phyloP scores from a whole-genome alignment of 2,888 invertebrate species.

The Diadegma fenestrale region DNA sequence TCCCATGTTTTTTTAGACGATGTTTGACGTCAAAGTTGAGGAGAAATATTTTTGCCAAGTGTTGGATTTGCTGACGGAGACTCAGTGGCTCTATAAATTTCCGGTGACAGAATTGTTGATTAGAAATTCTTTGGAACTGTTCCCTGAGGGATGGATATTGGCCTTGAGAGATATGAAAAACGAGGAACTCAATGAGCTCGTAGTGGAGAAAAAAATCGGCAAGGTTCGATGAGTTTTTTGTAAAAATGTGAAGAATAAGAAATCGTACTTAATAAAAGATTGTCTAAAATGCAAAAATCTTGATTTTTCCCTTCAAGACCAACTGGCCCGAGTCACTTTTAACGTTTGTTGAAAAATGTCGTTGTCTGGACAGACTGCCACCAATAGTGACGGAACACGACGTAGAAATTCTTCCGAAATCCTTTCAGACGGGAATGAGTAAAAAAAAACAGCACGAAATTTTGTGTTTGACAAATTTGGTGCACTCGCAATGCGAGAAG shows the following conservation, averaged over 20 bases:
- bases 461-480: slow-evolving; percentile 86
- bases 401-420: slow-evolving; percentile 76
- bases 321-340: slow-evolving; percentile 84
- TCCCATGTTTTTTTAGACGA: slow-evolving; percentile 36
- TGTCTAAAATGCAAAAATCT: background rate
- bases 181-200: slow-evolving; percentile 85
- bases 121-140: slow-evolving; percentile 86
- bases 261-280: background rate
- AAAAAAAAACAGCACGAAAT: slow-evolving; percentile 91
- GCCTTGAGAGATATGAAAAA: slow-evolving; percentile 84
- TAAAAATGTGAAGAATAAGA: too few relatives aligned
- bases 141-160: slow-evolving; percentile 86
- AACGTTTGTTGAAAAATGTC: slow-evolving; percentile 81
- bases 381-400: slow-evolving; percentile 13
- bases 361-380: slow-evolving; percentile 79
- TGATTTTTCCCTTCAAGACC: slow-evolving; percentile 74
- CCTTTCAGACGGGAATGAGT: slow-evolving; percentile 84
- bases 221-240: slow-evolving; percentile 72
- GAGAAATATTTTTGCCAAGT: slow-evolving; percentile 87
- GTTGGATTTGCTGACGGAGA: slow-evolving; percentile 87
- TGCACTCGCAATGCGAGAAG: slow-evolving; percentile 86
- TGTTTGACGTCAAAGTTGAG: slow-evolving; percentile 44
- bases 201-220: slow-evolving; percentile 71
- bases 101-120: slow-evolving; percentile 89
- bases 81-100: slow-evolving; percentile 88